Conservation (phyloP, 2,797 vertebrate genomes). For the Sebastes melanostomus region DNA sequence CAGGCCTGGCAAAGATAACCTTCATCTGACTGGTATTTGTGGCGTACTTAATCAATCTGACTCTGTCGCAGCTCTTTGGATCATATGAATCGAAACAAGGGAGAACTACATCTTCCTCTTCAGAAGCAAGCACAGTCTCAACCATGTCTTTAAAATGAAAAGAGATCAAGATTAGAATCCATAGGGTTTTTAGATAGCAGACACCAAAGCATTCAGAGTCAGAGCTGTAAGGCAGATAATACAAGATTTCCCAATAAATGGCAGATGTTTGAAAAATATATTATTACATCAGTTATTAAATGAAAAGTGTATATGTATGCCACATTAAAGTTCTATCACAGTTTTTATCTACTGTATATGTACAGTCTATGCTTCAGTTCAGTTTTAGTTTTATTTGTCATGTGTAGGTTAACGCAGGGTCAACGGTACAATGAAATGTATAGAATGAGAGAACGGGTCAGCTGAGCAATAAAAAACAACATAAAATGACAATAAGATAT, state of each 20-base stretch:
- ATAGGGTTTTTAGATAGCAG: background rate
- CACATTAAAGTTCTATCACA: background rate
- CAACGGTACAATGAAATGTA: no score
- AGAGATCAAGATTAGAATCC: background rate
- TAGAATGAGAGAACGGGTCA: no score
- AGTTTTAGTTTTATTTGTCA: no score
- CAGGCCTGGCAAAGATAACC: constrained; percentile 33
- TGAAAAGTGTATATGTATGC: background rate
- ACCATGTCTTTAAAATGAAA: background rate
- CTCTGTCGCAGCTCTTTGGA: constrained; percentile 3
- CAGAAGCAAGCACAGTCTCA: background rate
- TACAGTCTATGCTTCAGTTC: no score
- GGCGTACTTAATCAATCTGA: constrained; percentile 29
- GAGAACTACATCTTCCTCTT: constrained; percentile 31
- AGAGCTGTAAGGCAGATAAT: background rate
- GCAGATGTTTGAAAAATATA: background rate
- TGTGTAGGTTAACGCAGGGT: fast-evolving
- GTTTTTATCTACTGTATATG: background rate
- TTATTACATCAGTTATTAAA: background rate
- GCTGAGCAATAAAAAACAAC: no score
- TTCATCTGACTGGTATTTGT: background rate
- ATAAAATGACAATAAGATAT: no score
- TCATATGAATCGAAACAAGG: constrained; percentile 25
- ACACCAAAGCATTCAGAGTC: background rate
- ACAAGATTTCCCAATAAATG: background rate